These are phyloP conservation scores for Pollimyrus isidori DNA, from an alignment of 2,113 vertebrate genomes.

Conservation along the genomic window DNA sequence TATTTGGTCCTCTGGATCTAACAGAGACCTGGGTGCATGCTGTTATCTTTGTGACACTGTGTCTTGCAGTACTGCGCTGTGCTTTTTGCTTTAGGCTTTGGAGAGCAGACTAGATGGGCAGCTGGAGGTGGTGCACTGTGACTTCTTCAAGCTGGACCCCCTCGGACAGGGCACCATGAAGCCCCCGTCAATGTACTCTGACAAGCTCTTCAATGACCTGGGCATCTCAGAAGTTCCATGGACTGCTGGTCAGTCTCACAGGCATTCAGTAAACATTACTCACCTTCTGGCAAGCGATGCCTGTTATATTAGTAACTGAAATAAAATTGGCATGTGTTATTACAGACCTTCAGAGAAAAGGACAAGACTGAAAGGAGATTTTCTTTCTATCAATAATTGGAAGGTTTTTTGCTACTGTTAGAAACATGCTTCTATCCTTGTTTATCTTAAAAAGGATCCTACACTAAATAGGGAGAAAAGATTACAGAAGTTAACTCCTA, in stretches of 20 bases:
- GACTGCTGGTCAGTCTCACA: constrained; percentile 56
- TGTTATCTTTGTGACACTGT: too few relatives aligned
- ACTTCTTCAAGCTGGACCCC: constrained; percentile 82
- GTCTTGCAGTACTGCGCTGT: too few relatives aligned
- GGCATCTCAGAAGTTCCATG: constrained; percentile 70
- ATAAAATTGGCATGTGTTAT: neutral
- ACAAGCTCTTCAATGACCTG: constrained; percentile 71
- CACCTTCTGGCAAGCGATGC: neutral
- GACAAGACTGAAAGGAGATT: neutral
- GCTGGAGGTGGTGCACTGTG: constrained; percentile 74
- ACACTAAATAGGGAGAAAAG: neutral
- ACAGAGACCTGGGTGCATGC: too few relatives aligned
- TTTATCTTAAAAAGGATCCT: neutral
- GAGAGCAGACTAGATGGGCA: constrained; percentile 58
- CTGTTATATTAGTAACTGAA: neutral
- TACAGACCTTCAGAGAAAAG: neutral
- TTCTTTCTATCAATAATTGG: neutral
- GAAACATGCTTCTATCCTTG: neutral
- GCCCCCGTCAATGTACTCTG: constrained; percentile 60
- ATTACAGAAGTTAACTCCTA: neutral
- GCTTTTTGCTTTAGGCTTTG: constrained; percentile 59
- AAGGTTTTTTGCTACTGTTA: neutral
- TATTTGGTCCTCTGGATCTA: too few relatives aligned
- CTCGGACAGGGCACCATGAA: constrained; percentile 34
- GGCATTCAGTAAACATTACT: neutral